These are phyloP conservation scores for Sisyra terminalis DNA, from an alignment of 2,888 invertebrate genomes.

Conservation along the genomic window DNA sequence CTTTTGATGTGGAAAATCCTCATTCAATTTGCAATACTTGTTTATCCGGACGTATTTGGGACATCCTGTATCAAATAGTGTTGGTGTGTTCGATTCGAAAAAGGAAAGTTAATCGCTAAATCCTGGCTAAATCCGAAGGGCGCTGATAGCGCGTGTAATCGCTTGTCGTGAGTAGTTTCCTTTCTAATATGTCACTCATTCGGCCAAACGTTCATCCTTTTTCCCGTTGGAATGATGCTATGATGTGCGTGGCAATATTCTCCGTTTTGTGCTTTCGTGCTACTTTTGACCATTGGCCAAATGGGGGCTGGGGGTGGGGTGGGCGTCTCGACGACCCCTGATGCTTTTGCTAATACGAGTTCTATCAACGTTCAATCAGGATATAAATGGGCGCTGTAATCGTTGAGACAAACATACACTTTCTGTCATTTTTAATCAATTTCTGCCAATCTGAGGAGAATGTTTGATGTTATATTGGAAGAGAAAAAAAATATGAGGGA, in stretches of 20 bases:
- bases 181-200: conserved; percentile 24
- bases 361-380: background rate
- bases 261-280: background rate
- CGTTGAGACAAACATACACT: no score
- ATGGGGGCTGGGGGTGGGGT: background rate
- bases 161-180: conserved; percentile 25
- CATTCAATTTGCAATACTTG: no score
- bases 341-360: background rate
- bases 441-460: no score
- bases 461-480: no score
- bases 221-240: background rate
- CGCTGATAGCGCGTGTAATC: conserved; percentile 25
- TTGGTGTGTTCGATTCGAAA: background rate
- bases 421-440: no score
- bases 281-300: conserved; percentile 4
- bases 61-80: background rate
- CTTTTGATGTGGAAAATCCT: no score
- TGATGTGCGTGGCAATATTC: background rate
- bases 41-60: background rate
- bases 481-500: no score
- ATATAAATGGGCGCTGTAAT: no score
- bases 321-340: background rate
- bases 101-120: background rate
- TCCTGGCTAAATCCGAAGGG: background rate
- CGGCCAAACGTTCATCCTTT: background rate